A percentile compares a stretch with the other conserved stretches of the same genome.
Conservation (phyloP, 64 coral and sea anemone genomes). For the Trachythela sp. region DNA sequence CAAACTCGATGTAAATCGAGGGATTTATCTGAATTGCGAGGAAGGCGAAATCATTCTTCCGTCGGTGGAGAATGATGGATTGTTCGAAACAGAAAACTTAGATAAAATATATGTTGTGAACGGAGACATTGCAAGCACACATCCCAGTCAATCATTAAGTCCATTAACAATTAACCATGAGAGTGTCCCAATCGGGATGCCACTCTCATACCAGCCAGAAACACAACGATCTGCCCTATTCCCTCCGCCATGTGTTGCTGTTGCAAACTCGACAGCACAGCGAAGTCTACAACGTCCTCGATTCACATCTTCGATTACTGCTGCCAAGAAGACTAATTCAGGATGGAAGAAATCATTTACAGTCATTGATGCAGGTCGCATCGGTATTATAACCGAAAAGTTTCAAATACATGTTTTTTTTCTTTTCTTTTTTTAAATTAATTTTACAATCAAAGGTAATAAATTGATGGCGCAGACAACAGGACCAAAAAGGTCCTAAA, state of each 20-base stretch:
- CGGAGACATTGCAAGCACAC: neutral
- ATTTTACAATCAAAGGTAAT: too few species aligned
- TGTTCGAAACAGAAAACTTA: neutral
- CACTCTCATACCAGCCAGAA: constrained; percentile 27
- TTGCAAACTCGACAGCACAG: too few species aligned
- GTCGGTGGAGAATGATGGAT: neutral
- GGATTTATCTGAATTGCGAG: neutral
- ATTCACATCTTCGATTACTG: neutral
- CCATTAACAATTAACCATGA: neutral
- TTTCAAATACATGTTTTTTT: constrained; percentile 34
- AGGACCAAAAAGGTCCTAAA: too few species aligned
- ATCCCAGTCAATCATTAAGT: neutral
- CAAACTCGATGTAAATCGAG: neutral
- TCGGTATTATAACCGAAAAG: constrained; percentile 11
- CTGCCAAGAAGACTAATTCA: constrained; percentile 1
- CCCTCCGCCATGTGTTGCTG: constrained; percentile 29
- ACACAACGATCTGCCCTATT: constrained; percentile 13
- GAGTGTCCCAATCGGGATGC: constrained; percentile 4
- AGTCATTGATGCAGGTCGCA: neutral
- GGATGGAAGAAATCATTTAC: constrained; percentile 30
- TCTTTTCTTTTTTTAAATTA: too few species aligned
- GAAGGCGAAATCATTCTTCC: constrained; percentile 11
- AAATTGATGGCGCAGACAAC: too few species aligned
- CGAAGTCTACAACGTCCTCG: constrained; percentile 26
- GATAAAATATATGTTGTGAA: neutral